phyloP scores from a whole-genome alignment of 2,797 vertebrate genomes.

The Onychomys torridus region DNA sequence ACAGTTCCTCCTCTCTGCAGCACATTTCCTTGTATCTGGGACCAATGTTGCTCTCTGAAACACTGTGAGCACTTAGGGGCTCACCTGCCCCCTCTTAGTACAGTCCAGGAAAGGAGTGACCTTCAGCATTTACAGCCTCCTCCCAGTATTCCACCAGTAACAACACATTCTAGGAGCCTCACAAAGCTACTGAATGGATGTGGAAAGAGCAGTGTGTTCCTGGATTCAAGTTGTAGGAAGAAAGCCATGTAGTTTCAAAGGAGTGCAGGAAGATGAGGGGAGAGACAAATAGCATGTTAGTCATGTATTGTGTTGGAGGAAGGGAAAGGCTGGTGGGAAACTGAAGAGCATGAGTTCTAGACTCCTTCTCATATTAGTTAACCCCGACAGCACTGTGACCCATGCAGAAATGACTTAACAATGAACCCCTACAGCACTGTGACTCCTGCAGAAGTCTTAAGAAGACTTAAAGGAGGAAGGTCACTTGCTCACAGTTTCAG shows the following conservation, averaged over 20 bases:
- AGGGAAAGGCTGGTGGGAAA: neutral
- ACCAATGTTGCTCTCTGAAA: neutral
- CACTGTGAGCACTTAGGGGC: no score
- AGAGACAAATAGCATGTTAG: neutral
- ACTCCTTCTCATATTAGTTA: no score
- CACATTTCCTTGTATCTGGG: neutral
- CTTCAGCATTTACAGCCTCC: neutral
- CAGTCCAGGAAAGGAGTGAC: no score
- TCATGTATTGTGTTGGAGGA: neutral
- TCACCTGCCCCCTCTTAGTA: neutral
- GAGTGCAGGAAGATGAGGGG: fast-evolving
- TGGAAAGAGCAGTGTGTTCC: neutral
- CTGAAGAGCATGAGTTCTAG: neutral
- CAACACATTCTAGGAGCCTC: neutral
- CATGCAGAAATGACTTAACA: no score
- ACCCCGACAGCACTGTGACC: no score
- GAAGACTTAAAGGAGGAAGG: neutral
- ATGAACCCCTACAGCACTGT: no score
- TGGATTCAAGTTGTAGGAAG: neutral
- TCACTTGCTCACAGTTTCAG: neutral
- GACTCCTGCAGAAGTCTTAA: no score
- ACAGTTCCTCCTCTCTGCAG: neutral
- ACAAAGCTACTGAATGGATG: no score
- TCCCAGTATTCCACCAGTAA: neutral
- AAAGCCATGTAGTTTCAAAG: neutral